These are phyloP conservation scores for Macrotus californicus DNA, from an alignment of 2,113 vertebrate genomes.

Conservation along the genomic window DNA sequence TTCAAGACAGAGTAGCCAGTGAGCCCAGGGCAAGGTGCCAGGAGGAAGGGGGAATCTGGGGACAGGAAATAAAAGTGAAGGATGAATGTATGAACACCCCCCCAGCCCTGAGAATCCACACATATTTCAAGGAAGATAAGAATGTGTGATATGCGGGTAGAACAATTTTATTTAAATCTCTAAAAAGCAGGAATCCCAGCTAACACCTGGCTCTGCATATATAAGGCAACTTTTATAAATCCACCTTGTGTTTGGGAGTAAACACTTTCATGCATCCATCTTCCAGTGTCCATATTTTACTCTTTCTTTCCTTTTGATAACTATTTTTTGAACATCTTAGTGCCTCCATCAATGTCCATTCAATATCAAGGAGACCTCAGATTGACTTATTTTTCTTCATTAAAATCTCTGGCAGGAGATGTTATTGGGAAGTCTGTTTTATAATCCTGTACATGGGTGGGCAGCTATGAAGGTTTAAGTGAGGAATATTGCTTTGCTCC, in stretches of 20 bases:
- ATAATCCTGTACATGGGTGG: neutral
- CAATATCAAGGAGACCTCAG: neutral
- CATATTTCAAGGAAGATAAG: neutral
- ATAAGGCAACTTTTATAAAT: neutral
- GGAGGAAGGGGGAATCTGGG: neutral
- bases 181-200: neutral
- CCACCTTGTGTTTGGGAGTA: neutral
- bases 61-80: neutral
- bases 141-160: neutral
- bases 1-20: neutral
- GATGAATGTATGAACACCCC: neutral
- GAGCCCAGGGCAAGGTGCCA: neutral
- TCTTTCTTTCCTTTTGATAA: neutral
- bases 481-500: neutral
- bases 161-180: neutral
- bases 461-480: neutral
- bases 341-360: neutral
- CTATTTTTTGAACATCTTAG: neutral
- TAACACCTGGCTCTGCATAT: neutral
- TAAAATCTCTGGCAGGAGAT: neutral
- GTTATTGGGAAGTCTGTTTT: neutral
- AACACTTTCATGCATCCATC: neutral
- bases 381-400: neutral
- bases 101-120: neutral
- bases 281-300: neutral